A percentile compares a stretch with the other conserved stretches of the same genome.
phyloP scores from a whole-genome alignment of 2,888 invertebrate genomes.

The Linyphia triangularis region DNA sequence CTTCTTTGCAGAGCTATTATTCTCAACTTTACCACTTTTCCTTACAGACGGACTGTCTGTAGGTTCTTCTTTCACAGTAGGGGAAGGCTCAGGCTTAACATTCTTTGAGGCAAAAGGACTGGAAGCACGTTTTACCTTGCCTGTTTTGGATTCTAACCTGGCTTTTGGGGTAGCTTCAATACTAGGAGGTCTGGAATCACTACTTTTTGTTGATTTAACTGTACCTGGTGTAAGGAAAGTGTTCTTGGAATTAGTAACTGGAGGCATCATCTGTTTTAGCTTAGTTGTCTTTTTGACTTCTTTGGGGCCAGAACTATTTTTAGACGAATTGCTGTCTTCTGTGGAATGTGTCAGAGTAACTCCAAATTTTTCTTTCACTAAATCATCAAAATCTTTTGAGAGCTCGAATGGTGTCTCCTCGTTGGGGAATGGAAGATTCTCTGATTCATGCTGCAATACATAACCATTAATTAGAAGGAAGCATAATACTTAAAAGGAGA shows the following conservation, averaged over 20 bases:
- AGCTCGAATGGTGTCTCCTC: constrained; percentile 57
- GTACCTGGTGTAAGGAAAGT: constrained; percentile 34
- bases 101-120: constrained; percentile 48
- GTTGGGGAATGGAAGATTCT: constrained; percentile 67
- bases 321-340: background rate
- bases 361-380: constrained; percentile 17
- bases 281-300: constrained; percentile 36
- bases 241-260: constrained; percentile 26
- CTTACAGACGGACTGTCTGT: constrained; percentile 13
- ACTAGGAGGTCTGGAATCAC: constrained; percentile 35
- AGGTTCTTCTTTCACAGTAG: constrained; percentile 24
- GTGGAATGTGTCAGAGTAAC: background rate
- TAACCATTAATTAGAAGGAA: background rate
- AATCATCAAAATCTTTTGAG: constrained; percentile 51
- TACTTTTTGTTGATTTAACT: constrained; percentile 42
- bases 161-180: constrained; percentile 32
- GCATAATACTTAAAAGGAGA: background rate
- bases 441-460: constrained; percentile 68
- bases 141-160: constrained; percentile 46
- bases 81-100: constrained; percentile 29
- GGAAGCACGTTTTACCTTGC: constrained; percentile 53
- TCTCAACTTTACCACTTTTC: constrained; percentile 32
- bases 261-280: constrained; percentile 36
- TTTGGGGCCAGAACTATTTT: constrained; percentile 23
- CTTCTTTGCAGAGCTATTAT: constrained; percentile 45